These are phyloP conservation scores for Platycheirus albimanus DNA, from an alignment of 2,888 invertebrate species.

Conservation along the genomic window DNA sequence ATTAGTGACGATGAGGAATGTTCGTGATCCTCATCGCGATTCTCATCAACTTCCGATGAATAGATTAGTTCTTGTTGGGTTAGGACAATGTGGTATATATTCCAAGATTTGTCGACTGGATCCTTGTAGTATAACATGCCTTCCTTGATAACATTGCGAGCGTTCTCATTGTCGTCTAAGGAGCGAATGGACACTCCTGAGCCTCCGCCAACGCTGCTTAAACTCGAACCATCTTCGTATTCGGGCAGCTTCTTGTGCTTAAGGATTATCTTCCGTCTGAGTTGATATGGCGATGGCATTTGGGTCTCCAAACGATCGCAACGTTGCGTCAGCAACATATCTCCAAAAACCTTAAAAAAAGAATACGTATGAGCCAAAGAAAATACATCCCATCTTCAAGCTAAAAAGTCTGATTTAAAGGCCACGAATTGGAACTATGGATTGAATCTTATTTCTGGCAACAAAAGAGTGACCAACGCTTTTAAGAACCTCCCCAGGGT, in stretches of 20 bases:
- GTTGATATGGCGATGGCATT: constrained; percentile 92
- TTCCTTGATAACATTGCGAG: constrained; percentile 93
- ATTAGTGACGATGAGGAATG: constrained; percentile 81
- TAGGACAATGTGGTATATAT: constrained; percentile 95
- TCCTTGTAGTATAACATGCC: constrained; percentile 95
- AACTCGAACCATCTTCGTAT: constrained; percentile 86
- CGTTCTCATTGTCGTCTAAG: constrained; percentile 87
- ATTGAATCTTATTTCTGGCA: too few species aligned
- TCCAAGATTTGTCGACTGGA: constrained; percentile 94
- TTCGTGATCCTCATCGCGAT: constrained; percentile 85
- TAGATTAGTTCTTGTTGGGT: constrained; percentile 95
- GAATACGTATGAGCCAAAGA: background rate
- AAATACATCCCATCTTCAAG: background rate
- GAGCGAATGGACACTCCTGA: constrained; percentile 80
- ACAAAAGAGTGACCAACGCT: too few species aligned
- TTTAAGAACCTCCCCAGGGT: too few species aligned
- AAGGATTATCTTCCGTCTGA: constrained; percentile 90
- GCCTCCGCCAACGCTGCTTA: constrained; percentile 74
- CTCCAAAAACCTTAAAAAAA: constrained; percentile 85
- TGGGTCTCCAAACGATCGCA: constrained; percentile 90
- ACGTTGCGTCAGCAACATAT: constrained; percentile 90
- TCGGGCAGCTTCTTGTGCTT: constrained; percentile 98
- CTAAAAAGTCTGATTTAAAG: too few species aligned
- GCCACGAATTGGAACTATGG: too few species aligned
- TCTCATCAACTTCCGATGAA: constrained; percentile 84